A percentile compares a stretch with the other conserved stretches of the same genome.
phyloP scores from a whole-genome alignment of 2,888 invertebrate species.

The Mythimna lalbum region DNA sequence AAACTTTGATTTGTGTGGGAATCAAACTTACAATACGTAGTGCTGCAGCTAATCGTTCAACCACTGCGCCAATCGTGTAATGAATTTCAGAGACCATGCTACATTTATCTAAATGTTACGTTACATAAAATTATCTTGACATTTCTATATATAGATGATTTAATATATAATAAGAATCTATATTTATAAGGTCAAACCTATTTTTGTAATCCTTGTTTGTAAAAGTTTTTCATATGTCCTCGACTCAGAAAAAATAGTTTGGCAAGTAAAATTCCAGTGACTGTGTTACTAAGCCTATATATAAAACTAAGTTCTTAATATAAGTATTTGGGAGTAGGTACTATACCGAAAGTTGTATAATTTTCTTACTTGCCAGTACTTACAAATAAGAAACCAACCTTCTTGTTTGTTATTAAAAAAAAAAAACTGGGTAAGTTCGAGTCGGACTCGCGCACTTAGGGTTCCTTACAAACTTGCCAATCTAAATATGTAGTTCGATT shows the following conservation, averaged over 20 bases:
- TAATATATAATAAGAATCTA: neutral
- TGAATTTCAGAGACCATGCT: too few relatives aligned
- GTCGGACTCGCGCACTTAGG: too few relatives aligned
- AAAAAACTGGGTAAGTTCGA: neutral
- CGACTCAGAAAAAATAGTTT: conserved; percentile 21
- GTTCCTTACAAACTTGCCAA: too few relatives aligned
- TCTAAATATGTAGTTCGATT: too few relatives aligned
- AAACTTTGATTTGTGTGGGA: too few relatives aligned
- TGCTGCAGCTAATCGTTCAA: too few relatives aligned
- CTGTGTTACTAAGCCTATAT: conserved; percentile 31
- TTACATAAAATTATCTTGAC: too few relatives aligned
- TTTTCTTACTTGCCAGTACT: conserved; percentile 36
- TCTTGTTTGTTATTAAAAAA: conserved; percentile 36
- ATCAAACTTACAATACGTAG: too few relatives aligned
- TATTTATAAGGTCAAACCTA: neutral
- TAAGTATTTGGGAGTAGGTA: conserved; percentile 40
- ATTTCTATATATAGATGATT: neutral
- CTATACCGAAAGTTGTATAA: conserved; percentile 56
- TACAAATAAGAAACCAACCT: conserved; percentile 29
- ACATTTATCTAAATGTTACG: too few relatives aligned
- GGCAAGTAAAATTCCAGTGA: conserved; percentile 38
- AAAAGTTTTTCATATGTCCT: neutral
- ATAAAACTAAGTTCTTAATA: conserved; percentile 45
- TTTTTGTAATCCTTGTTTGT: neutral
- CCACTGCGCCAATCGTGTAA: too few relatives aligned